A percentile compares a stretch with the other conserved stretches of the same genome.
Evolutionary conservation across 2,888 invertebrate species (phyloP).

Genomic region (Creontiades dilutus): DNA sequence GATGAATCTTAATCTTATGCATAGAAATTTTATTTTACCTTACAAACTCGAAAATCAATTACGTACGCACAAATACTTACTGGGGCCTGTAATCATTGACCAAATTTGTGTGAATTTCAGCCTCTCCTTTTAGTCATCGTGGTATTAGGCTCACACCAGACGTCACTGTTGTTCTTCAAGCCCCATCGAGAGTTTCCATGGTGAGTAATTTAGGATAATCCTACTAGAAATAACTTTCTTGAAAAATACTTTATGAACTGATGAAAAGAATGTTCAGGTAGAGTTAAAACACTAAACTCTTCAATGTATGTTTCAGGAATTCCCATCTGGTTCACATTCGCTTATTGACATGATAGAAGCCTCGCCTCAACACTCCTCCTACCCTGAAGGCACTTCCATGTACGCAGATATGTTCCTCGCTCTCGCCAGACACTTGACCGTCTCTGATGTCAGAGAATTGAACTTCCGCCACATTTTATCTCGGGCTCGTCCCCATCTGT

Average conservation of each 20-base stretch:
- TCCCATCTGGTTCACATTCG: slow-evolving; percentile 35
- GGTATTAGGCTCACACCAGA: slow-evolving; percentile 55
- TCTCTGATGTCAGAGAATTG: slow-evolving; percentile 59
- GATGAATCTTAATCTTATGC: background rate
- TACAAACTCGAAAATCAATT: no score
- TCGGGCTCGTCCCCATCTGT: slow-evolving; percentile 55
- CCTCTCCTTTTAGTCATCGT: slow-evolving; percentile 37
- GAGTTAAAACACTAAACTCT: background rate
- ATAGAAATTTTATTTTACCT: no score
- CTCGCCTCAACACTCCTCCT: slow-evolving; percentile 10
- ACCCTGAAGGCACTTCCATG: slow-evolving; percentile 57
- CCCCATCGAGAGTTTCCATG: slow-evolving; percentile 52
- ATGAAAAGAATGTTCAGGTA: no score
- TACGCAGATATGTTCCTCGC: slow-evolving; percentile 66
- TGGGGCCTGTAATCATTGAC: no score
- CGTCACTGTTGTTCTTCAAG: slow-evolving; percentile 66
- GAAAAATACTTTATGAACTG: background rate
- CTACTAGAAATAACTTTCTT: background rate
- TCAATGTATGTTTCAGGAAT: slow-evolving; percentile 34
- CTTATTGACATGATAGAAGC: slow-evolving; percentile 46
- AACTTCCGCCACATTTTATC: slow-evolving; percentile 61
- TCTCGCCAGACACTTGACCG: slow-evolving; percentile 55
- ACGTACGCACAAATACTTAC: no score
- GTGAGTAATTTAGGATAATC: slow-evolving; percentile 1
- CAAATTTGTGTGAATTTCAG: background rate